Evolutionary conservation across 2,797 vertebrate species (phyloP).

Genomic region (Tamandua tetradactyla): DNA sequence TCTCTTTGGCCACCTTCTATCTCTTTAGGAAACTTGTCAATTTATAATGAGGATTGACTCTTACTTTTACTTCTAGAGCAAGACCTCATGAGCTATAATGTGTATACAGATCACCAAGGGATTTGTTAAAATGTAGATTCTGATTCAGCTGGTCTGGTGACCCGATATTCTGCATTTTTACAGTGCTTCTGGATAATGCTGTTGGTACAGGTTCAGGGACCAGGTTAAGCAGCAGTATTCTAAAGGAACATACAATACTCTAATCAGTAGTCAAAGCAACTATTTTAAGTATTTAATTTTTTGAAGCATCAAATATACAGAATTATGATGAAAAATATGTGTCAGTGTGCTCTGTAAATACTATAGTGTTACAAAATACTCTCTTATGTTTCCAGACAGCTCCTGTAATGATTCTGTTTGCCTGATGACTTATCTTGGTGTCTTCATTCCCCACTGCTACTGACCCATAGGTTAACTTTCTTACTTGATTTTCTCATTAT

Average conservation of each 20-base stretch:
- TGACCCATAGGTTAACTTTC: background rate
- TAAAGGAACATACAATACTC: background rate
- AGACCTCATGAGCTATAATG: background rate
- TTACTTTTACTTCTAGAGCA: background rate
- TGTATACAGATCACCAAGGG: background rate
- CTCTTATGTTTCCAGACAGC: background rate
- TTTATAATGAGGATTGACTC: background rate
- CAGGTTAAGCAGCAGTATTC: background rate
- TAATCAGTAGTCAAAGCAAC: background rate
- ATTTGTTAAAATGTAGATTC: background rate
- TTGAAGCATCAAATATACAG: background rate
- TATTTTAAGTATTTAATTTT: background rate
- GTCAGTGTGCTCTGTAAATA: background rate
- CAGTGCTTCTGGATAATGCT: background rate
- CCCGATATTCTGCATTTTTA: background rate
- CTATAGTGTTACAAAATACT: background rate
- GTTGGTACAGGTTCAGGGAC: background rate
- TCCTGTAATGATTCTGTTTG: background rate
- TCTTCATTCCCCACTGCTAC: background rate
- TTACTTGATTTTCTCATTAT: conserved; percentile 3
- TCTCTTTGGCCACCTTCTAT: background rate
- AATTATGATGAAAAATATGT: background rate
- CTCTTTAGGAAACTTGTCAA: background rate
- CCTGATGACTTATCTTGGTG: background rate
- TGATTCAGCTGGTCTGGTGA: background rate